phyloP scores from a whole-genome alignment of 2,113 vertebrate species.

The Syrrhaptes paradoxus region DNA sequence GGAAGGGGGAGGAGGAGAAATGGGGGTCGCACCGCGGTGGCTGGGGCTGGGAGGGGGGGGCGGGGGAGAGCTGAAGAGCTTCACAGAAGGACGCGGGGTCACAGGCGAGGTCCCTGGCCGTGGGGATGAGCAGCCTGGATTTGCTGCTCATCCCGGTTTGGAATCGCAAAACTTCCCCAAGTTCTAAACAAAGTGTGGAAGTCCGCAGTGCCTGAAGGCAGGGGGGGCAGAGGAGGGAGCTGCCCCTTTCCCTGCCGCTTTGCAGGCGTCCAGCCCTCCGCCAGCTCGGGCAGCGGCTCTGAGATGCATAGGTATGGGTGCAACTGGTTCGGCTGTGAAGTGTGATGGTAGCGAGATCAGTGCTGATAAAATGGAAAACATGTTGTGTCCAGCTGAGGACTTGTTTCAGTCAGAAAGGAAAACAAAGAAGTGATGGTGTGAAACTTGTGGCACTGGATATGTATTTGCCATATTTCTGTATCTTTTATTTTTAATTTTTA shows the following conservation, averaged over 20 bases:
- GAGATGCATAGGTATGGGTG: rapidly evolving
- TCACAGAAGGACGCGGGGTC: neutral
- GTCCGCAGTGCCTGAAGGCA: neutral
- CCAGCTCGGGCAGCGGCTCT: rapidly evolving
- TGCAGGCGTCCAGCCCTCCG: neutral
- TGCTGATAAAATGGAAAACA: rapidly evolving
- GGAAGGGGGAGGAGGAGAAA: neutral
- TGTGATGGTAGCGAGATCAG: neutral
- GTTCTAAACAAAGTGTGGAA: constrained; percentile 61
- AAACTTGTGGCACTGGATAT: neutral
- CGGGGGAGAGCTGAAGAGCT: neutral
- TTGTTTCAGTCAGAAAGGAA: neutral
- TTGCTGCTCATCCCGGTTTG: neutral
- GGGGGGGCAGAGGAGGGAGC: neutral
- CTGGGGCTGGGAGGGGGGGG: neutral
- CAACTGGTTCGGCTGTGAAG: rapidly evolving
- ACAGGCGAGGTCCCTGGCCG: neutral
- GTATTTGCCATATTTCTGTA: neutral
- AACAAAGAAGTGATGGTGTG: neutral
- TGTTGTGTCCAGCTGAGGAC: rapidly evolving
- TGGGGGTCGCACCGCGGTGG: neutral
- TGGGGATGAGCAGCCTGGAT: neutral
- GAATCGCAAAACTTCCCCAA: constrained; percentile 67
- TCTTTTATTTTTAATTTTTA: too few species aligned
- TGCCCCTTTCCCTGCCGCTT: rapidly evolving